These are phyloP conservation scores for Cassiopea andromeda DNA, from an alignment of 30 jellyfish, hydroid and myxozoan genomes.

Conservation along the genomic window DNA sequence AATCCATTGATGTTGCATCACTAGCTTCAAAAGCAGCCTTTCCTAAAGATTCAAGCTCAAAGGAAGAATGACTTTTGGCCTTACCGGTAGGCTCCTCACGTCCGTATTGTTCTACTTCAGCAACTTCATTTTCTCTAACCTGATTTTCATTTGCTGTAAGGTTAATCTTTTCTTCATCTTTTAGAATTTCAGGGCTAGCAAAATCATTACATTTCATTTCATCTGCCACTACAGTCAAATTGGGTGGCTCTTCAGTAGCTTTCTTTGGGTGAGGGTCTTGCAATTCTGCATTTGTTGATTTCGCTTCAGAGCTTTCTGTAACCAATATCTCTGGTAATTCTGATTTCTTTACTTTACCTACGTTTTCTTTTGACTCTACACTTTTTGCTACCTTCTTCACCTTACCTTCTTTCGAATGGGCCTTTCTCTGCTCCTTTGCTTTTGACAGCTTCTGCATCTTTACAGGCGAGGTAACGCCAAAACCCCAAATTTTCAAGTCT, in stretches of 20 bases:
- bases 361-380: neutral
- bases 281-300: neutral
- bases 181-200: neutral
- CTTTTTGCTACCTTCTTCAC: conserved; percentile 12
- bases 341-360: neutral
- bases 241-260: neutral
- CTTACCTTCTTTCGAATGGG: conserved; percentile 4
- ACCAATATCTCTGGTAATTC: neutral
- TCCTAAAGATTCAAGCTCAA: conserved; percentile 9
- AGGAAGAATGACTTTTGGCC: neutral
- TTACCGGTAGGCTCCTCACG: neutral
- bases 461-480: conserved; percentile 19
- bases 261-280: neutral
- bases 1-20: conserved; percentile 61
- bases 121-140: neutral
- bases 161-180: neutral
- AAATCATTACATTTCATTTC: neutral
- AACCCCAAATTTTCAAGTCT: conserved; percentile 52
- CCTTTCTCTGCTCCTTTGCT: conserved; percentile 25
- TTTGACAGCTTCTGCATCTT: conserved; percentile 14
- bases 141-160: neutral
- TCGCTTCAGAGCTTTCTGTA: neutral
- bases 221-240: neutral
- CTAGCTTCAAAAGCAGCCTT: conserved; percentile 38
- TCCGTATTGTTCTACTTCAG: neutral